These are phyloP conservation scores for Drosophila peninsularis DNA, from an alignment of 2,888 invertebrate genomes.

Conservation along the genomic window DNA sequence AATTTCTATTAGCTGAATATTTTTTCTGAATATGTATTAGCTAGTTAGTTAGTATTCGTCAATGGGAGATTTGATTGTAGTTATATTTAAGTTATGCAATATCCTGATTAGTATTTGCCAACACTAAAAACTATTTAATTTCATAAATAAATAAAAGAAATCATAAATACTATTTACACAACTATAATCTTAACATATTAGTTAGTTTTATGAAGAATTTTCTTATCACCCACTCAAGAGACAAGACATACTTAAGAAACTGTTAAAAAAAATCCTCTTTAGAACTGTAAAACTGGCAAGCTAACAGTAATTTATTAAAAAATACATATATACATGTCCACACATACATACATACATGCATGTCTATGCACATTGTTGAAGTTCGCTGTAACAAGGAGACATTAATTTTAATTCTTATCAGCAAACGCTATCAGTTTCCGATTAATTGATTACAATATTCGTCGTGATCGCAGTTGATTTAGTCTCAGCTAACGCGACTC, in stretches of 20 bases:
- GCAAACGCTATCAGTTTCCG: not conserved
- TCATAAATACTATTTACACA: too few species aligned
- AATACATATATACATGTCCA: too few species aligned
- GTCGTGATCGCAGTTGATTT: not conserved
- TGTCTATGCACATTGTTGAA: not conserved
- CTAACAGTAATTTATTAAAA: not conserved
- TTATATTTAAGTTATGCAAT: too few species aligned
- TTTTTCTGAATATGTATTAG: not conserved
- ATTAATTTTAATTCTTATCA: slow-evolving; percentile 12
- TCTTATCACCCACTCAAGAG: not conserved
- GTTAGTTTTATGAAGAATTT: not conserved
- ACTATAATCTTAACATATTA: not conserved
- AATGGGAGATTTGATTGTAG: not conserved
- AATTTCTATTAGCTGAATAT: not conserved
- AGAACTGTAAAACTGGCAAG: slow-evolving; percentile 1
- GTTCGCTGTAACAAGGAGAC: not conserved
- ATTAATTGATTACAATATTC: slow-evolving; percentile 1
- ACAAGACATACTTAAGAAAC: not conserved
- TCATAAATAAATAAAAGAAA: not conserved
- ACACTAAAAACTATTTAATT: too few species aligned
- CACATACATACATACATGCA: not conserved
- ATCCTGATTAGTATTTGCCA: too few species aligned
- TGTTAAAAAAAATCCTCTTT: not conserved
- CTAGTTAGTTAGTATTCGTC: not conserved
- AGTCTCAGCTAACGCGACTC: not conserved